Evolutionary conservation across 1,140 invertebrate genomes (phyloP), one percentile per base, ranked within the genome.

Genomic region (Heliothis virescens): DNA sequence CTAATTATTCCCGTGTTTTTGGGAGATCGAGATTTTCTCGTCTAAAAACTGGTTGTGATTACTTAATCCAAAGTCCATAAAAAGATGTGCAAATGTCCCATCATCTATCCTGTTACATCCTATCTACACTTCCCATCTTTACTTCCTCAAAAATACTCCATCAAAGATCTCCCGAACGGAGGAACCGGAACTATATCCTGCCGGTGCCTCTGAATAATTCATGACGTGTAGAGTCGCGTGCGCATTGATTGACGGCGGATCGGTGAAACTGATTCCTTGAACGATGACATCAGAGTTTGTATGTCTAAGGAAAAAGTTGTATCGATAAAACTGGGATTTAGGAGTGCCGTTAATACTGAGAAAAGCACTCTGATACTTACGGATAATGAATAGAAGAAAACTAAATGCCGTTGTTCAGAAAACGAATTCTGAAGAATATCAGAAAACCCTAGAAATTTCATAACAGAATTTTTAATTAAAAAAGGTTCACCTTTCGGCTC

Each of bases 181-280:
- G 86, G 85, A 87, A 91, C 91, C 91, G 91, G 90, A 92, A 90
- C 86, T 92, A 74, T 92, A 90, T 92, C 91, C 91, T 89, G 87
- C 87, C 82, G 81, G 77, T 86, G 85, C 82, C 87, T 87, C 84
- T 90, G 85, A 87, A 91, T 92, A 83, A 92, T 92, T 88, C 87
- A 91, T 88, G 76, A 65, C 65, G 63, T 72, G 57, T 52, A 50
- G 63, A 72, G 78, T 47, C 82, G 83, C 79, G 73, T 75, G 83
- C 81, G 79, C 79, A 85, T 65, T 65, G 60, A 76, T 76, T 65
- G 74, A 76, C 59, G 47, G 41, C 52, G 15, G 34, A 63, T 81
- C 53, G 71, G 77, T 69, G 72, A 69, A 76, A 79, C 59, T 62
- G 60, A 74, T 82, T 79, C 71, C 50, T 67, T 48, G 72, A 47